Conservation (phyloP, 2,797 vertebrate genomes). For the Pipistrellus nathusii region DNA sequence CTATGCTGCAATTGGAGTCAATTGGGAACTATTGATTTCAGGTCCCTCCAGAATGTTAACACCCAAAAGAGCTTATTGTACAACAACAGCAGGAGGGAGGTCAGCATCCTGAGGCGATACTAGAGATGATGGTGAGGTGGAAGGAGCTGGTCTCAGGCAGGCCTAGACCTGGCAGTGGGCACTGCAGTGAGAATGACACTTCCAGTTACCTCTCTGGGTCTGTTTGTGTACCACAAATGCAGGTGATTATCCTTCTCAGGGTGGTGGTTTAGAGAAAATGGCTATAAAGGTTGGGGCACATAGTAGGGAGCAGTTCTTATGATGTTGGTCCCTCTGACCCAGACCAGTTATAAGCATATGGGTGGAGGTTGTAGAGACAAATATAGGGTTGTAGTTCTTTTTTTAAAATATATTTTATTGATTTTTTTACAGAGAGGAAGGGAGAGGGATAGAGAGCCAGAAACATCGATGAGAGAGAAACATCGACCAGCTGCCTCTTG, state of each 20-base stretch:
- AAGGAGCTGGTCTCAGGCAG: neutral
- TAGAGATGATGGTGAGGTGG: neutral
- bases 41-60: neutral
- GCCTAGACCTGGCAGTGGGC: neutral
- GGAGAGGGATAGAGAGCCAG: too few relatives aligned
- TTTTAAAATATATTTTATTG: neutral
- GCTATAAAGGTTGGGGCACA: neutral
- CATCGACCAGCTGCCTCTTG: too few relatives aligned
- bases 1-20: accelerated
- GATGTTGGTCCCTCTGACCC: neutral
- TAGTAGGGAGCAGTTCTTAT: neutral
- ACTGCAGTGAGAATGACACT: too few relatives aligned
- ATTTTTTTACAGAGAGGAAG: too few relatives aligned
- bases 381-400: accelerated
- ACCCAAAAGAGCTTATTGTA: neutral
- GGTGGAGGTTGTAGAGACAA: neutral
- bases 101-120: neutral
- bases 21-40: neutral
- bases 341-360: neutral
- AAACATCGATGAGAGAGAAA: too few relatives aligned
- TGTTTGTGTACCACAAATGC: neutral
- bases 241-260: neutral
- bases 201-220: neutral
- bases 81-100: neutral
- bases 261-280: neutral